Evolutionary conservation across 1,140 invertebrate species (phyloP).

Genomic region (Platyscapa corneri): DNA sequence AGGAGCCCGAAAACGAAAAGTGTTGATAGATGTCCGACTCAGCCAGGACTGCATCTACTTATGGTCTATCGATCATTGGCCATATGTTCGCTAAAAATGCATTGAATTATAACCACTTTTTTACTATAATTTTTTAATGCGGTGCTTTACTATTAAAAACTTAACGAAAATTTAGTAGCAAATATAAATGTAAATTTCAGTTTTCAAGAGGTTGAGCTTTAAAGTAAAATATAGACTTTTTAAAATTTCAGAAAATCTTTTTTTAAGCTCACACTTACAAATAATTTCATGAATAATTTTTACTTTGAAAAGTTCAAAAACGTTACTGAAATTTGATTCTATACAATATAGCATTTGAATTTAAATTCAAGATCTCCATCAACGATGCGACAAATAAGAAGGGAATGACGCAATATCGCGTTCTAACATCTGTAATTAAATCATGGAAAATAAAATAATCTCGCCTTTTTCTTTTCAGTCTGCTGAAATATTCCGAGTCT

Average conservation of each 20-base stretch:
- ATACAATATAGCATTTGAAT: neutral
- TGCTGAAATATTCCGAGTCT: constrained; percentile 27
- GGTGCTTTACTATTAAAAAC: neutral
- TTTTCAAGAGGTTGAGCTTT: neutral
- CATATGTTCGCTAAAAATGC: constrained; percentile 33
- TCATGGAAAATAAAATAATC: constrained; percentile 33
- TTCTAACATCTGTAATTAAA: constrained; percentile 44
- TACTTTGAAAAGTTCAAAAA: neutral
- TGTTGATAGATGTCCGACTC: constrained; percentile 51
- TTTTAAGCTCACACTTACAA: neutral
- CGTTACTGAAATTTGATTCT: neutral
- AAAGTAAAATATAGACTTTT: neutral
- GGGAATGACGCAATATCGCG: neutral
- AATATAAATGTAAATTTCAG: neutral
- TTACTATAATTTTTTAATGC: neutral
- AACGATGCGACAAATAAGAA: neutral
- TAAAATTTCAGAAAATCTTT: neutral
- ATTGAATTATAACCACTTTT: constrained; percentile 41
- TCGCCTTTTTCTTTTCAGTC: neutral
- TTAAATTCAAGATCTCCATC: neutral
- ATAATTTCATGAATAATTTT: neutral
- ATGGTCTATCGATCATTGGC: constrained; percentile 47
- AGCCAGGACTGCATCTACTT: constrained; percentile 49
- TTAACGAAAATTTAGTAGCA: constrained; percentile 2
- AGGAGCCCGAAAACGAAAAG: constrained; percentile 37